These are phyloP conservation scores for Drepana falcataria DNA, from an alignment of 2,888 invertebrate species.

Conservation along the genomic window DNA sequence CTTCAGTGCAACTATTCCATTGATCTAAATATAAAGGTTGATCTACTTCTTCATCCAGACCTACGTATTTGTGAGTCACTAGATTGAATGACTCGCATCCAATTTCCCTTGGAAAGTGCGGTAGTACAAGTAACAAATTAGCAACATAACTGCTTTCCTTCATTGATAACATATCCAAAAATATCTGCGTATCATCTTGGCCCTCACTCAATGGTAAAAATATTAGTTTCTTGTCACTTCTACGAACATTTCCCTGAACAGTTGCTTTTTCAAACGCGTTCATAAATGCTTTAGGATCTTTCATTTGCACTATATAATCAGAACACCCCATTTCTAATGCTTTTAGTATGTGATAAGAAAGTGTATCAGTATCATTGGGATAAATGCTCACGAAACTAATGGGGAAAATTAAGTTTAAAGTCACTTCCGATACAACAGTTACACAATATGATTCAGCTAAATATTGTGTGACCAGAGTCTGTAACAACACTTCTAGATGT, in stretches of 20 bases:
- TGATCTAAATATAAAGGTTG: slow-evolving; percentile 48
- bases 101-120: slow-evolving; percentile 13
- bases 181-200: slow-evolving; percentile 11
- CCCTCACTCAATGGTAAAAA: slow-evolving; percentile 42
- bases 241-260: slow-evolving; percentile 52
- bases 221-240: slow-evolving; percentile 65
- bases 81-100: slow-evolving; percentile 44
- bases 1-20: slow-evolving; percentile 55
- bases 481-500: slow-evolving; percentile 51
- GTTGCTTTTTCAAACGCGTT: slow-evolving; percentile 52
- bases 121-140: slow-evolving; percentile 49
- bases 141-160: slow-evolving; percentile 49
- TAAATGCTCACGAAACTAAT: slow-evolving; percentile 34
- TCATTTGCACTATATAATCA: slow-evolving; percentile 59
- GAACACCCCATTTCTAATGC: slow-evolving; percentile 69
- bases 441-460: slow-evolving; percentile 51
- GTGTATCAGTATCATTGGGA: slow-evolving; percentile 26
- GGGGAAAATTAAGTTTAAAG: slow-evolving; percentile 28
- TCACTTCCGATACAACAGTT: slow-evolving; percentile 46
- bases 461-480: slow-evolving; percentile 44
- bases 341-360: slow-evolving; percentile 36
- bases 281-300: slow-evolving; percentile 54
- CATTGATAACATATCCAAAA: slow-evolving; percentile 41
- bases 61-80: slow-evolving; percentile 63
- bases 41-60: slow-evolving; percentile 32